Conservation (phyloP, 92 coral and sea anemone species). For the Epizoanthus illoricatus region DNA sequence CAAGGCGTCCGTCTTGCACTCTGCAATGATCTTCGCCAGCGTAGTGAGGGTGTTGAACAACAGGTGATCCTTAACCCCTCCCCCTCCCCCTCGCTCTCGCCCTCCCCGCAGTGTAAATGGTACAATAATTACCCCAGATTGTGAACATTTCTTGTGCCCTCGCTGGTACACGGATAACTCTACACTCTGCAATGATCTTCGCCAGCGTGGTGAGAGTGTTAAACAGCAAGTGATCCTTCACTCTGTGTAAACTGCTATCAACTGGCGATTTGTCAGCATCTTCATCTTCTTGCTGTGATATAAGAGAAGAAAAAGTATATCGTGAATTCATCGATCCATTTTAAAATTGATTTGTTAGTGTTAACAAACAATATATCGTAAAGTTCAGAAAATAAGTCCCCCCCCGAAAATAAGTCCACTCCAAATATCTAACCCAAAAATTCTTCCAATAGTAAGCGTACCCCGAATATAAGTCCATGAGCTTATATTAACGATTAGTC, state of each 20-base stretch:
- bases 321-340: too few species aligned
- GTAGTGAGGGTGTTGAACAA: slow-evolving; percentile 86
- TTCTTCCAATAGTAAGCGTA: too few species aligned
- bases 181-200: slow-evolving; percentile 68
- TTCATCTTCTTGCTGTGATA: slow-evolving; percentile 41
- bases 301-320: neutral
- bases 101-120: neutral
- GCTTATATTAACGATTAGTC: too few species aligned
- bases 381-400: neutral
- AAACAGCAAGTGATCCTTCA: slow-evolving; percentile 84
- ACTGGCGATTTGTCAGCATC: slow-evolving; percentile 36
- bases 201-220: slow-evolving; percentile 85
- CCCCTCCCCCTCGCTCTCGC: too few species aligned
- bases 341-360: neutral
- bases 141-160: slow-evolving; percentile 58
- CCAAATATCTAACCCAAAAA: too few species aligned
- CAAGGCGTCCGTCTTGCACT: too few species aligned
- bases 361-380: neutral
- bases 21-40: slow-evolving; percentile 73
- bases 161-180: slow-evolving; percentile 54
- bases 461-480: too few species aligned
- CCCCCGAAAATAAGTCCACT: too few species aligned
- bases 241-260: slow-evolving; percentile 46
- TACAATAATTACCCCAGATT: slow-evolving; percentile 73
- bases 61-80: slow-evolving; percentile 86